phyloP scores from a whole-genome alignment of 2,888 invertebrate genomes.

The Selenia dentaria region DNA sequence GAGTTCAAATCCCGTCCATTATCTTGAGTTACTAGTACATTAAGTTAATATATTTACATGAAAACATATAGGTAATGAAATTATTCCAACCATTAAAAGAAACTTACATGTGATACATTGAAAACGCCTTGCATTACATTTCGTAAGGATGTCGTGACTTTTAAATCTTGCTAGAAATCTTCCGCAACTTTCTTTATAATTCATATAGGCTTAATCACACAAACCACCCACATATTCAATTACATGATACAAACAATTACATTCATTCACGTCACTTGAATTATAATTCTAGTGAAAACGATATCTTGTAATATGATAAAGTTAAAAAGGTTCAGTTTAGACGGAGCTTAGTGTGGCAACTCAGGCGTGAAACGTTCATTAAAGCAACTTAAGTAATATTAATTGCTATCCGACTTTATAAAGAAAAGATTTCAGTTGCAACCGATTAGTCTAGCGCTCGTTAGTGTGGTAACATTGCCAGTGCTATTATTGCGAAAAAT shows the following conservation, averaged over 20 bases:
- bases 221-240: constrained; percentile 7
- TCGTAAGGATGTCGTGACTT: constrained; percentile 1
- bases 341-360: constrained; percentile 49
- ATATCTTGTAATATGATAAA: constrained; percentile 21
- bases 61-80: too few species aligned
- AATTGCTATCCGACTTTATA: constrained; percentile 66
- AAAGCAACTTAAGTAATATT: constrained; percentile 73
- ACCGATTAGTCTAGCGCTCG: constrained; percentile 61
- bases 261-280: constrained; percentile 14
- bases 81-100: too few species aligned
- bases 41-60: too few species aligned
- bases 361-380: constrained; percentile 64
- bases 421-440: constrained; percentile 65
- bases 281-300: constrained; percentile 23
- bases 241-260: constrained; percentile 5
- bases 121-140: too few species aligned
- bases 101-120: too few species aligned
- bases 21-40: too few species aligned
- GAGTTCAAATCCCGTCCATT: too few species aligned
- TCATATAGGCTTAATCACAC: constrained; percentile 5
- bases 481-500: constrained; percentile 55
- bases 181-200: constrained; percentile 7
- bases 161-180: not conserved
- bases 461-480: constrained; percentile 54
- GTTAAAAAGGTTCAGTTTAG: constrained; percentile 31